Evolutionary conservation across 2,797 vertebrate species (phyloP).

Genomic region (Anolis apletophallus): DNA sequence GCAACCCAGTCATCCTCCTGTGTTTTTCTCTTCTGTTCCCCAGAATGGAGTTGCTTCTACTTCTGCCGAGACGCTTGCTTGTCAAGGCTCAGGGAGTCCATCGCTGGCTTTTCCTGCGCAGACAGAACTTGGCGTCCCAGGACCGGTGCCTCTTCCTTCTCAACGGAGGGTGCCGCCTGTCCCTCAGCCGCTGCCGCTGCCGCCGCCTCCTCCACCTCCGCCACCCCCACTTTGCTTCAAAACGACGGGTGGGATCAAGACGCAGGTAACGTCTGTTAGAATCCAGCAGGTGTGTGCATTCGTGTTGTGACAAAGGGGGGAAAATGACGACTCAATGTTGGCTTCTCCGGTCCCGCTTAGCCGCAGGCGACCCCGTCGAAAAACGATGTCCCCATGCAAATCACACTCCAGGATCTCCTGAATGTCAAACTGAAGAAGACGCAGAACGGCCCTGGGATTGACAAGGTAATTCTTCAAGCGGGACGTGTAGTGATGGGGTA

Average conservation of each 20-base stretch:
- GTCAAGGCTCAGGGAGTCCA: conserved; percentile 60
- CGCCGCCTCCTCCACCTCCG: conserved; percentile 54
- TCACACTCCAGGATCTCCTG: conserved; percentile 84
- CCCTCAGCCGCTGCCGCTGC: conserved; percentile 38
- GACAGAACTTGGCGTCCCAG: neutral
- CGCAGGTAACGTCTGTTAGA: conserved; percentile 71
- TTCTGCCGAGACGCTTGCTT: conserved; percentile 59
- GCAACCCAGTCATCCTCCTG: too few species aligned
- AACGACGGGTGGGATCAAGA: conserved; percentile 52
- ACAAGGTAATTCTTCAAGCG: conserved; percentile 62
- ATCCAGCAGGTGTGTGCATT: neutral
- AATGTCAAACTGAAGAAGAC: conserved; percentile 84
- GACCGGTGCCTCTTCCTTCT: fast-evolving
- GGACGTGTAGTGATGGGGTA: fast-evolving
- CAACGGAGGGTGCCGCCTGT: conserved; percentile 22
- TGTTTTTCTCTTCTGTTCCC: conserved; percentile 52
- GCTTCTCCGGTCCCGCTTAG: neutral
- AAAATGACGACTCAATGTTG: too few species aligned
- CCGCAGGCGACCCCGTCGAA: conserved; percentile 68
- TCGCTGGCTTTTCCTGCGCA: conserved; percentile 22
- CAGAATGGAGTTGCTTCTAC: neutral
- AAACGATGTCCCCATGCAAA: conserved; percentile 71
- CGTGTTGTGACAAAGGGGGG: too few species aligned
- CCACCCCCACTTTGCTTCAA: conserved; percentile 68
- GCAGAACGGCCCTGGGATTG: conserved; percentile 36